Evolutionary conservation across 1,140 invertebrate genomes (phyloP), one percentile per base, ranked within the genome.

Genomic region (Episyrphus balteatus): DNA sequence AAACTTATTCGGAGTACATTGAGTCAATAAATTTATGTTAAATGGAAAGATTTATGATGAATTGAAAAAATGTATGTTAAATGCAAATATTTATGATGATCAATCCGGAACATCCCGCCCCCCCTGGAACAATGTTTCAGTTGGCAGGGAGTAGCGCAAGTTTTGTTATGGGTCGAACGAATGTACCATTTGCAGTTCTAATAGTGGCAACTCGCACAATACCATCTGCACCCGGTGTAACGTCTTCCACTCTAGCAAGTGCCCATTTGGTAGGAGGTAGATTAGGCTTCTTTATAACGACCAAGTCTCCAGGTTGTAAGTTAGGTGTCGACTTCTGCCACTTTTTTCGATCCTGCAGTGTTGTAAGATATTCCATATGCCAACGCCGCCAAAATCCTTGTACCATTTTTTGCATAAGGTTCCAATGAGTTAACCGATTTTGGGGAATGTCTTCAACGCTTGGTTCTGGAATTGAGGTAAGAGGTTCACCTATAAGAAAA

Each of bases 151-250:
- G n/a, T n/a, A n/a, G n/a, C n/a, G n/a, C n/a, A n/a, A n/a, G n/a
- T n/a, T n/a, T n/a, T n/a, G n/a, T n/a, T n/a, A n/a, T n/a, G n/a
- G n/a, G n/a, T n/a, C n/a, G n/a, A n/a, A n/a, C n/a, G n/a, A n/a
- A n/a, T n/a, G n/a, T n/a, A n/a, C n/a, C n/a, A n/a, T n/a, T n/a
- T n/a, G n/a, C n/a, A n/a, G 41, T 42, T 14, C 21, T 42, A 12
- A 42, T 12, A 9, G 41, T 17, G 12, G 30, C 42, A 14, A 45
- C 61, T 15, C 60, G 47, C 7, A 53, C 44, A 12, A 57, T 33
- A 36, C 48, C 47, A 51, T 69, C 63, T 1, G 11, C 13, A 3
- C 62, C 62, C 13, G 55, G 56, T 46, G 58, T 50, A 0, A 53
- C n/a, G 26, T 52, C 50, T 18, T 55, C 45, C 10, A 60, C 41